Conservation (phyloP, 2,797 vertebrate species). For the Sebastes iracundus region DNA sequence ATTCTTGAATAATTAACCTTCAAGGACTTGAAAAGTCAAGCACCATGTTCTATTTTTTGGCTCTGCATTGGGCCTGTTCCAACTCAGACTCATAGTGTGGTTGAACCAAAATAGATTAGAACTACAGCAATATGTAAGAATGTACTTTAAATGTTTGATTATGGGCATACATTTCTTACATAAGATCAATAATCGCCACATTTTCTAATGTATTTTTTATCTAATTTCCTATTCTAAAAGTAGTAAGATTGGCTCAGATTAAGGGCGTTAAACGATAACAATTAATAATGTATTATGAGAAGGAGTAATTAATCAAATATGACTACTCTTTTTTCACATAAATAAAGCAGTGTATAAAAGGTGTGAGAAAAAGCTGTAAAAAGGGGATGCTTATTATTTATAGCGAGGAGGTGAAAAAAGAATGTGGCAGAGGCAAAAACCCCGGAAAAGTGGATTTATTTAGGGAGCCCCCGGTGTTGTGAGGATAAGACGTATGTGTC, state of each 20-base stretch:
- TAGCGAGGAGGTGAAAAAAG: neutral
- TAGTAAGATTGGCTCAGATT: neutral
- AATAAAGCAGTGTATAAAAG: slow-evolving; percentile 31
- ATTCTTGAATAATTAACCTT: slow-evolving; percentile 81
- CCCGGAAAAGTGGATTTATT: slow-evolving; percentile 21
- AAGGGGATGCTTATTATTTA: slow-evolving; percentile 38
- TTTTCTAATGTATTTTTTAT: neutral
- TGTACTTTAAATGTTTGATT: neutral
- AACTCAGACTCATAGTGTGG: neutral
- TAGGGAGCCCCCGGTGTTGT: slow-evolving; percentile 1
- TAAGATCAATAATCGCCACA: neutral
- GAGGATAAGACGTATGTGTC: slow-evolving; percentile 30
- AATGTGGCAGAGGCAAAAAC: neutral
- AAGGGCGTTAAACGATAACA: neutral
- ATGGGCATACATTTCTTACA: neutral
- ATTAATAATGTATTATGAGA: neutral
- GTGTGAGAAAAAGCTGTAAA: slow-evolving; percentile 24
- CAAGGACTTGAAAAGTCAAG: slow-evolving; percentile 56
- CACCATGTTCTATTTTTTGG: slow-evolving; percentile 46
- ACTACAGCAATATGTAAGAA: neutral
- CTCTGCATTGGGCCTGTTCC: slow-evolving; percentile 19
- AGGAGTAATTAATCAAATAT: neutral
- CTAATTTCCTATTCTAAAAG: neutral
- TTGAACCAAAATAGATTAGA: neutral
- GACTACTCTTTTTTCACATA: neutral